Conservation (phyloP, 2,797 vertebrate genomes). For the Crossoptilon crossoptilon region DNA sequence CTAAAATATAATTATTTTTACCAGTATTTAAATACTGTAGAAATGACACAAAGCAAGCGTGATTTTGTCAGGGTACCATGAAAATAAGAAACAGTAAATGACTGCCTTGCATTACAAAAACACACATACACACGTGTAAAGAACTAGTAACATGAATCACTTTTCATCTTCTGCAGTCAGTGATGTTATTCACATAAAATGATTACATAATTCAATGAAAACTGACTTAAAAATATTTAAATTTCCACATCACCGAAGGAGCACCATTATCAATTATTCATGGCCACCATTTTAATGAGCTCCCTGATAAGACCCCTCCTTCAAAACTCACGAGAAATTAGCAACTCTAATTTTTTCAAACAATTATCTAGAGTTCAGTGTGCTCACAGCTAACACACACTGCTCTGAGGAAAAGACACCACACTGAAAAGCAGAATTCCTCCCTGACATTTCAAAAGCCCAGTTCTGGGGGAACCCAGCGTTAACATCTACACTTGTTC, state of each 20-base stretch:
- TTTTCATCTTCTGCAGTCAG: slow-evolving; percentile 42
- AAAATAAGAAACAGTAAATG: background rate
- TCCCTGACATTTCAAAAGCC: background rate
- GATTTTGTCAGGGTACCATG: background rate
- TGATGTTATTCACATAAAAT: slow-evolving; percentile 14
- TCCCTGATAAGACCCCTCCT: slow-evolving; percentile 25
- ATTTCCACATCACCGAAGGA: slow-evolving; percentile 5
- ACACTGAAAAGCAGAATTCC: slow-evolving; percentile 31
- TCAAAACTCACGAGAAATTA: slow-evolving; percentile 57
- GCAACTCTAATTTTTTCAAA: background rate
- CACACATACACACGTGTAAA: background rate
- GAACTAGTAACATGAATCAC: background rate
- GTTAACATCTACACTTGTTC: background rate
- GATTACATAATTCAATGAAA: slow-evolving; percentile 42
- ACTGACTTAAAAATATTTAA: slow-evolving; percentile 14
- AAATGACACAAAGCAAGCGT: background rate
- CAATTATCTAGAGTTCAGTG: background rate
- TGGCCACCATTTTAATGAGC: slow-evolving; percentile 54
- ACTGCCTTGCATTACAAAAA: background rate
- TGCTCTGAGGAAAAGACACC: background rate
- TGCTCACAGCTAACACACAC: background rate
- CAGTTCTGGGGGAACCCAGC: background rate
- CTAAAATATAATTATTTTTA: background rate
- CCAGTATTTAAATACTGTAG: background rate
- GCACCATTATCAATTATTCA: slow-evolving; percentile 52